Percentiles rank a stretch among this genome's conserved stretches.
Evolutionary conservation across 2,113 vertebrate species (phyloP).

Genomic region (Dinomys branickii): DNA sequence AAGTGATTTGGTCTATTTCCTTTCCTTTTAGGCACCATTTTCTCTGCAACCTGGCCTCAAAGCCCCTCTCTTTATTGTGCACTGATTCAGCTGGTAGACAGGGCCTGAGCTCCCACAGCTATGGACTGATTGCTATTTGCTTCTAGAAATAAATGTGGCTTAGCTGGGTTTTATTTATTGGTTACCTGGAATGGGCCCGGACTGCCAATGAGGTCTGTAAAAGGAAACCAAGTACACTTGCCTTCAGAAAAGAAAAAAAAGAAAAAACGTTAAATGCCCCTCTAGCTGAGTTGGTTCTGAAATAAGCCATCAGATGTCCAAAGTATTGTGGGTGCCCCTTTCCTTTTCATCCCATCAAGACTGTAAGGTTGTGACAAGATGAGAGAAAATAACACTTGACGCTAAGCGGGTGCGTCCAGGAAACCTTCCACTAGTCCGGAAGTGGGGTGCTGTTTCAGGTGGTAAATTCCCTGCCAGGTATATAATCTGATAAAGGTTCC

Average conservation of each 20-base stretch:
- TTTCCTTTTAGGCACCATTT: background rate
- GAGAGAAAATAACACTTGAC: conserved; percentile 70
- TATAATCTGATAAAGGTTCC: conserved; percentile 73
- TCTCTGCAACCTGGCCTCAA: background rate
- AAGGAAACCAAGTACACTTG: background rate
- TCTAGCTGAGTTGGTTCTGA: background rate
- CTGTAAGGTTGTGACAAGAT: conserved; percentile 61
- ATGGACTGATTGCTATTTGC: conserved; percentile 59
- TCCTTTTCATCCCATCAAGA: conserved; percentile 64
- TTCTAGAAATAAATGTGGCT: conserved; percentile 75
- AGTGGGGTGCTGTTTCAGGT: background rate
- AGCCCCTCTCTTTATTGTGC: background rate
- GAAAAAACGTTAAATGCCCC: background rate
- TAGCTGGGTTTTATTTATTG: conserved; percentile 64
- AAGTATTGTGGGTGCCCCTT: background rate
- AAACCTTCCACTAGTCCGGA: conserved; percentile 16
- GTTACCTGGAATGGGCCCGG: conserved; percentile 43
- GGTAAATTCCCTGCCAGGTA: conserved; percentile 70
- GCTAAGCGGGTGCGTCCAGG: conserved; percentile 49
- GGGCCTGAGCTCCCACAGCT: background rate
- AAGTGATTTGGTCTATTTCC: background rate
- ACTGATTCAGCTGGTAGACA: conserved; percentile 11
- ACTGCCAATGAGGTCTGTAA: conserved; percentile 35
- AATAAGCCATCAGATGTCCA: conserved; percentile 31
- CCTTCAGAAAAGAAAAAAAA: background rate